A percentile compares a stretch with the other conserved stretches of the same genome.
phyloP scores from a whole-genome alignment of 2,113 vertebrate species.

The Coptodon bakossiorum region DNA sequence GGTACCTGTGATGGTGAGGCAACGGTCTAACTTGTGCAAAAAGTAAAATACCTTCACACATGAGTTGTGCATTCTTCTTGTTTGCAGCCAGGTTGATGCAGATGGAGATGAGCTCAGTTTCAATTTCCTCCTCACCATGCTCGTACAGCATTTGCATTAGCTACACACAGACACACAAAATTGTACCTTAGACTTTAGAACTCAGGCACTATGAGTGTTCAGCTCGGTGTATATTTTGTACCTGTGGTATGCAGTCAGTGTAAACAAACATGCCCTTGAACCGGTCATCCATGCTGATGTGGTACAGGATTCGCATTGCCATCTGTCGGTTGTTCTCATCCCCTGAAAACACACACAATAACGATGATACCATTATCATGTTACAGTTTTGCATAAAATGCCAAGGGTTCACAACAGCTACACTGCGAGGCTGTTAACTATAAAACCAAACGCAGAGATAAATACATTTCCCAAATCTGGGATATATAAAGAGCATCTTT shows the following conservation, averaged over 20 bases:
- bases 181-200: not conserved
- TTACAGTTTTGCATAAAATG: not conserved
- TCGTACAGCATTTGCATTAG: constrained; percentile 95
- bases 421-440: not conserved
- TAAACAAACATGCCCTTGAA: constrained; percentile 96
- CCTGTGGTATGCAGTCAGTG: constrained; percentile 94
- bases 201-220: not conserved
- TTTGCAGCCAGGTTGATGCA: constrained; percentile 96
- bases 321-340: constrained; percentile 89
- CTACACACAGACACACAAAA: constrained; percentile 56
- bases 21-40: not conserved
- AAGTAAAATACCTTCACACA: constrained; percentile 85
- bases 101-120: constrained; percentile 90
- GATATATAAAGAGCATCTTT: not conserved
- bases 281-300: constrained; percentile 94
- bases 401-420: not conserved
- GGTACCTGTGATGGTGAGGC: not conserved
- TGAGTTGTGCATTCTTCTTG: constrained; percentile 89
- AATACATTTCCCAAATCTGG: not conserved
- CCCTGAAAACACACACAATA: constrained; percentile 60
- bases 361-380: not conserved
- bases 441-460: not conserved
- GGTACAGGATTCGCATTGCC: constrained; percentile 89
- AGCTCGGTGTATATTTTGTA: constrained; percentile 37
- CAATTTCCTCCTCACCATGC: constrained; percentile 82